phyloP scores from a whole-genome alignment of 1,140 invertebrate genomes.

The Latrodectus geometricus region DNA sequence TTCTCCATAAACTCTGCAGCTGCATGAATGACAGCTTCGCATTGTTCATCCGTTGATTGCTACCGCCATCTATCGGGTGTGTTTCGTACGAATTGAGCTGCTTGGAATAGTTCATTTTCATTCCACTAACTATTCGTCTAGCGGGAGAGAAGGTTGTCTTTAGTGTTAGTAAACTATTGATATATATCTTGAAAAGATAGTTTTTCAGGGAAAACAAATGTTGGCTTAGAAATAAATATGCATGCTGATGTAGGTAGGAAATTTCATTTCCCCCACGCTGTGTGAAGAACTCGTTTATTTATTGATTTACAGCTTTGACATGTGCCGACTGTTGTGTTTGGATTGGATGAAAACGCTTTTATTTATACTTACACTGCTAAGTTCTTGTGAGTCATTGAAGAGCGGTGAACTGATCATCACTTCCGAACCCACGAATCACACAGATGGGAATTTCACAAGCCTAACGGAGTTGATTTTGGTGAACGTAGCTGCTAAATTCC shows the following conservation, averaged over 20 bases:
- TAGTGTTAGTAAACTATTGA: no score
- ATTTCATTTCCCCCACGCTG: conserved; percentile 15
- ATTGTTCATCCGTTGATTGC: background rate
- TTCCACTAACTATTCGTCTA: no score
- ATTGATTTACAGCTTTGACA: conserved; percentile 39
- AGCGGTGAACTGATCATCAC: background rate
- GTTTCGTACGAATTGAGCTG: background rate
- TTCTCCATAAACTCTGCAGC: no score
- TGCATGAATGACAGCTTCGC: background rate
- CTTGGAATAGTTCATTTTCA: background rate
- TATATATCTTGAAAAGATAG: no score
- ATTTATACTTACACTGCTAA: background rate
- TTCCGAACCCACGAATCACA: background rate
- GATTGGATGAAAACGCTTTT: background rate
- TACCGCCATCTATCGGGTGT: background rate
- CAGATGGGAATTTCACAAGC: background rate
- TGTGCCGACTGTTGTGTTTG: conserved; percentile 30
- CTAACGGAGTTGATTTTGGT: conserved; percentile 4
- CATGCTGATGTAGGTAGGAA: no score
- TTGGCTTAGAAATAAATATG: no score
- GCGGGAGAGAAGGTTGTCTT: no score
- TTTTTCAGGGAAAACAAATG: no score
- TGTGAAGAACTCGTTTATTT: conserved; percentile 7
- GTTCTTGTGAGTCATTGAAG: background rate
- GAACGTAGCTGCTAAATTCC: conserved; percentile 6